These are phyloP conservation scores for Stegodyphus dumicola DNA, from an alignment of 1,140 invertebrate genomes.

Conservation along the genomic window DNA sequence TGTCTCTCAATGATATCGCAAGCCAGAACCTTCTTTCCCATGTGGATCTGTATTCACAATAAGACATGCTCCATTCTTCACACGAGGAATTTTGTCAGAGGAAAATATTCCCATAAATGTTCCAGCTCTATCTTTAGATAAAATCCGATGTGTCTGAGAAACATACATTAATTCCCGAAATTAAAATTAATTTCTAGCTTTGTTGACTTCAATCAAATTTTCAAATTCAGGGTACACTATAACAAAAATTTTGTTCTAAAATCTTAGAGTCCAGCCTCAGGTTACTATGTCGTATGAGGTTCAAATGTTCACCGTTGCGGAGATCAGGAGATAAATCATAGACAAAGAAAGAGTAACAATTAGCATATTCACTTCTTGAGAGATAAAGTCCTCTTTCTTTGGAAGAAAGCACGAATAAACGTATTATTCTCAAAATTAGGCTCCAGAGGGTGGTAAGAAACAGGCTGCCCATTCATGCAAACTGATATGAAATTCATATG, in stretches of 20 bases:
- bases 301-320: constrained; percentile 3
- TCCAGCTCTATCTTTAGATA: not conserved
- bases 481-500: not conserved
- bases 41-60: not conserved
- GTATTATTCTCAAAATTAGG: constrained; percentile 7
- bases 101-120: not conserved
- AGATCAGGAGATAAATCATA: not conserved
- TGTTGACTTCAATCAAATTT: not conserved
- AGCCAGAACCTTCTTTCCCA: not conserved
- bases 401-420: not conserved
- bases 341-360: not conserved
- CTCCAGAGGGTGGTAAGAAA: not conserved
- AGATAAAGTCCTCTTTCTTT: not conserved
- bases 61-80: not conserved
- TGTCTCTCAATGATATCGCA: not conserved
- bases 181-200: not conserved
- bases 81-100: no score
- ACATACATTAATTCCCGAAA: constrained; percentile 6
- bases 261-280: not conserved
- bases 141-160: not conserved
- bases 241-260: not conserved
- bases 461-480: constrained; percentile 1
- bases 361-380: not conserved
- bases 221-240: not conserved
- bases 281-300: not conserved